Evolutionary conservation across 1,140 invertebrate genomes (phyloP), one percentile per base, ranked within the genome.

Genomic region (Hydropsyche tenuis): DNA sequence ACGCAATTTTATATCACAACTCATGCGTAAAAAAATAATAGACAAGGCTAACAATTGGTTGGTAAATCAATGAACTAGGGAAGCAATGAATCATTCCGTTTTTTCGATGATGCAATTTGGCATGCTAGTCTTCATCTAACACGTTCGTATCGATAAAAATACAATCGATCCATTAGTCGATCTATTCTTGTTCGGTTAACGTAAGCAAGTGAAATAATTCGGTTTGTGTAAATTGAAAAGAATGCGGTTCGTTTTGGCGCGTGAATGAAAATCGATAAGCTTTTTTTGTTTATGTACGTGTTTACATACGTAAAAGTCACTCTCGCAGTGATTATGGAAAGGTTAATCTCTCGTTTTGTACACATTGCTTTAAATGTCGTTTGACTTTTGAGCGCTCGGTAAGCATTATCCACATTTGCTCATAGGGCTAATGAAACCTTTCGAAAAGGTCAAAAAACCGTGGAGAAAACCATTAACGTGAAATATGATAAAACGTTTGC

Each of bases 281-380:
- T 37, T 37, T 3, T 37, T 37, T 37, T 37, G 3, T 37, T 37
- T 37, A 9, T 37, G 30, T 37, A 37, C 30, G 30, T 4, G 30
- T 37, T 37, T 37, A 14, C 23, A 60, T 27, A 27, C 23, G 11
- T 60, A 60, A 60, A 60, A 60, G 56, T 60, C 56, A 60, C 18
- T 60, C 23, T 60, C 12, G 9, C 56, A 43, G 69, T 63, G 69
- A 72, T 72, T 72, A 72, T 27, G 69, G 27, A 72, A 72, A 72
- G 69, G 69, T 72, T 72, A 63, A 72, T 63, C 56, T n/a, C 51
- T 63, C 56, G 69, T 72, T 72, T 72, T 23, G 30, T 43, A 72
- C 69, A 63, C 69, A 30, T 72, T 46, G 60, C 27, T 72, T 72
- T 46, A 72, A 72, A 72, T 72, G 69, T 72, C 69, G 60, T 62